Conservation (phyloP, 2,888 invertebrate species). For the Neocrepidodera transversa region DNA sequence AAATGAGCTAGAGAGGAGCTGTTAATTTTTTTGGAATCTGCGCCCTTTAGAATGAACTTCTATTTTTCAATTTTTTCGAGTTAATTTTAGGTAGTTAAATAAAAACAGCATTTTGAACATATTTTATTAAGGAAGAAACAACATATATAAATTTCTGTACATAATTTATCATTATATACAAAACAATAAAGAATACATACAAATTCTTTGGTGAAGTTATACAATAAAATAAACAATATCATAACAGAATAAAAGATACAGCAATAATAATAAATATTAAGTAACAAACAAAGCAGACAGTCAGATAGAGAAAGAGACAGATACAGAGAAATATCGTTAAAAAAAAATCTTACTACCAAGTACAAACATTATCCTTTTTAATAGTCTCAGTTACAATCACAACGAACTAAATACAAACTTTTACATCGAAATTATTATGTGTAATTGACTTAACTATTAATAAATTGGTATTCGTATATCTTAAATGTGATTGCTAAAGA, state of each 20-base stretch:
- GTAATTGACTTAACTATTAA: too few relatives aligned
- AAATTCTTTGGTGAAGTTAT: slow-evolving; percentile 61
- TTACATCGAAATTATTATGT: too few relatives aligned
- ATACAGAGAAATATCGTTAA: slow-evolving; percentile 13
- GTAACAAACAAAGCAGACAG: slow-evolving; percentile 40
- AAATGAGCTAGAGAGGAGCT: too few relatives aligned
- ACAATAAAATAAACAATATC: slow-evolving; percentile 50
- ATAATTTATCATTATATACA: slow-evolving; percentile 58
- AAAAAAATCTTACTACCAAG: slow-evolving; percentile 44
- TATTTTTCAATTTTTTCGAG: too few relatives aligned
- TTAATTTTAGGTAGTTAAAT: too few relatives aligned
- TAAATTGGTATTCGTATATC: too few relatives aligned
- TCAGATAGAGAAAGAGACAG: slow-evolving; percentile 8
- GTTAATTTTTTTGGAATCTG: too few relatives aligned
- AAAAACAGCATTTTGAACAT: slow-evolving; percentile 17
- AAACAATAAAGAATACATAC: slow-evolving; percentile 56
- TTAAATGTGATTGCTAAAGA: too few relatives aligned
- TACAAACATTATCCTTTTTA: slow-evolving; percentile 51
- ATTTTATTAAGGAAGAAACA: slow-evolving; percentile 57
- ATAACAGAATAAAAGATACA: too few relatives aligned
- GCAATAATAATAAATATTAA: slow-evolving; percentile 41
- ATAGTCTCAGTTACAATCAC: slow-evolving; percentile 39
- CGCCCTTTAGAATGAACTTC: too few relatives aligned
- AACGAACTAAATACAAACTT: slow-evolving; percentile 23
- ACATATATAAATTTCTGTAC: slow-evolving; percentile 63